Conservation (phyloP, 2,888 invertebrate species). For the Drosophila tanythrix region DNA sequence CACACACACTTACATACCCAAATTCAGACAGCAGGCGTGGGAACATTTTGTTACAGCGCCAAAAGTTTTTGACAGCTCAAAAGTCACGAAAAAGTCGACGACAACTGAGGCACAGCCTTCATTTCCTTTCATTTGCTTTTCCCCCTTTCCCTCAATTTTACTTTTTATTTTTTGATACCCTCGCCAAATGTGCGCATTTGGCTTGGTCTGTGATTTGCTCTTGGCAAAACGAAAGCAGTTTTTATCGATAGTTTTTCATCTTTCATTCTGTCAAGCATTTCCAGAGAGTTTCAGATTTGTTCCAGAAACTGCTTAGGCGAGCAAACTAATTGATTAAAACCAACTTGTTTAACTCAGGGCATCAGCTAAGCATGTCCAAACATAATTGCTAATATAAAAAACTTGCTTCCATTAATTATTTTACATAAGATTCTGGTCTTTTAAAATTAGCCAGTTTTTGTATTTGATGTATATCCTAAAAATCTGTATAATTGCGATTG, state of each 20-base stretch:
- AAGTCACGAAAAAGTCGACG: conserved; percentile 60
- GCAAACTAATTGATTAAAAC: not conserved
- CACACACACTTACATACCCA: conserved; percentile 16
- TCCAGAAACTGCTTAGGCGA: not conserved
- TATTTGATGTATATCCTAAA: not conserved
- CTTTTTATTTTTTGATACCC: conserved; percentile 38
- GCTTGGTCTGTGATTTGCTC: not conserved
- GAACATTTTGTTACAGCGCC: conserved; percentile 57
- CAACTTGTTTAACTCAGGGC: not conserved
- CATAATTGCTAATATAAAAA: not conserved
- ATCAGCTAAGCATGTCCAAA: not conserved
- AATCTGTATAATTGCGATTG: not conserved
- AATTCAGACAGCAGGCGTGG: conserved; percentile 36
- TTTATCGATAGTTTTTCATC: not conserved
- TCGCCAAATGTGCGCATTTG: conserved; percentile 17
- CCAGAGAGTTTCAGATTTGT: not conserved
- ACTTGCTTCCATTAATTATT: not conserved
- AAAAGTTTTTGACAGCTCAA: conserved; percentile 72
- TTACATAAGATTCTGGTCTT: not conserved
- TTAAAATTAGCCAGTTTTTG: not conserved
- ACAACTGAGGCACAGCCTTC: conserved; percentile 63
- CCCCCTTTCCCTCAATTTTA: not conserved
- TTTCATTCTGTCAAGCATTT: not conserved
- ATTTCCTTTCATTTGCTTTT: conserved; percentile 24
- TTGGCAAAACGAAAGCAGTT: not conserved